phyloP scores from a whole-genome alignment of 2,797 vertebrate genomes.

The Aldrovandia affinis region DNA sequence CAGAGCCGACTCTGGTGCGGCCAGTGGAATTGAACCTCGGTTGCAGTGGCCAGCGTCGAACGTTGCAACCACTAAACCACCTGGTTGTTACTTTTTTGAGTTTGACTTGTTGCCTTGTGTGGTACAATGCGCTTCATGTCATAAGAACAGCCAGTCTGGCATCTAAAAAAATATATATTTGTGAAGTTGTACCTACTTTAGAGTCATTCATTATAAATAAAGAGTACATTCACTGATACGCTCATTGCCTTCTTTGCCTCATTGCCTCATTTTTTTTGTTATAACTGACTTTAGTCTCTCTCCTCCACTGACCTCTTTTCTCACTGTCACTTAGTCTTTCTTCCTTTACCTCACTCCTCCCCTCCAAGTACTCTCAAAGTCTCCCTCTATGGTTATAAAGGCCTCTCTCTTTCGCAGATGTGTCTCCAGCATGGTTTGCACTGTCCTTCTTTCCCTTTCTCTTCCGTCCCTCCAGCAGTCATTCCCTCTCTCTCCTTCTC shows the following conservation, averaged over 20 bases:
- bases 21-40: no score
- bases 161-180: no score
- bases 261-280: conserved; percentile 1
- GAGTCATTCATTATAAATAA: no score
- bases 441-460: not conserved
- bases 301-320: not conserved
- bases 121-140: no score
- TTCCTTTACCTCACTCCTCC: not conserved
- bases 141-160: not conserved
- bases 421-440: not conserved
- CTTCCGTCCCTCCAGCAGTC: no score
- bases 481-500: not conserved
- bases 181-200: no score
- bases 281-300: no score
- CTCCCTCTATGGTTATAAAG: not conserved
- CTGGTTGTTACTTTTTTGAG: not conserved
- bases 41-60: no score
- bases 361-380: not conserved
- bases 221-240: no score
- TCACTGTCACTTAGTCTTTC: not conserved
- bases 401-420: not conserved
- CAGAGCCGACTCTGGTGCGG: no score
- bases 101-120: not conserved
- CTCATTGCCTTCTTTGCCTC: not conserved
- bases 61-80: no score